Evolutionary conservation across 2,113 vertebrate species (phyloP).

Genomic region (Cynocephalus volans): DNA sequence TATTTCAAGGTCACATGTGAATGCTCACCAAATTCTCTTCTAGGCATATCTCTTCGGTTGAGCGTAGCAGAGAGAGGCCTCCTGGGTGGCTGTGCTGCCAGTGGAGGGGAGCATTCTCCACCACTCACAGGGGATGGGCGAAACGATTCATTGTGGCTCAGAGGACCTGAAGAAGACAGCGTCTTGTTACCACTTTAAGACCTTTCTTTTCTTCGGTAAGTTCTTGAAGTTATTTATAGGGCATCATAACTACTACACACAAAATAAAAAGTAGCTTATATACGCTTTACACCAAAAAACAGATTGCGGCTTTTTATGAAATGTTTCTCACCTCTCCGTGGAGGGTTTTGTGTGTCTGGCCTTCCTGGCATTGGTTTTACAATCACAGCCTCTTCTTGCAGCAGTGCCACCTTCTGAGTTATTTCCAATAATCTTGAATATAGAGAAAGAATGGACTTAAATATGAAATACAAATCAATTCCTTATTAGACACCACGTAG

Average conservation of each 20-base stretch:
- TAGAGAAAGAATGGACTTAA: not conserved
- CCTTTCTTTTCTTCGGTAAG: not conserved
- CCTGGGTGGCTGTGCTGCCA: constrained; percentile 93
- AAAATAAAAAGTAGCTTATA: not conserved
- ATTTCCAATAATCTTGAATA: constrained; percentile 92
- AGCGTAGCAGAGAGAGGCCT: constrained; percentile 94
- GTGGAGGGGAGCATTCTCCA: constrained; percentile 96
- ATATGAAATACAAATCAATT: not conserved
- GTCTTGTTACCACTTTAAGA: not conserved
- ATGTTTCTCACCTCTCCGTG: constrained; percentile 91
- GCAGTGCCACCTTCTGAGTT: constrained; percentile 92
- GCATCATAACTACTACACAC: not conserved
- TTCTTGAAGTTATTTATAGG: not conserved
- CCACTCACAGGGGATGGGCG: constrained; percentile 98
- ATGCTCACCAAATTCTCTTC: constrained; percentile 88
- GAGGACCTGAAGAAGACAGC: constrained; percentile 87
- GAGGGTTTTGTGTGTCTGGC: constrained; percentile 88
- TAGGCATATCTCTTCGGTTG: constrained; percentile 89
- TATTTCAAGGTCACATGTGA: too few relatives aligned
- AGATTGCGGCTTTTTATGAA: not conserved
- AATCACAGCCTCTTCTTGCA: constrained; percentile 94
- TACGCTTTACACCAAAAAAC: not conserved
- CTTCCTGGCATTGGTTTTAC: constrained; percentile 95
- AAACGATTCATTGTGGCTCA: constrained; percentile 94
- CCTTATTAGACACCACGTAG: not conserved